Evolutionary conservation across 1,140 invertebrate genomes (phyloP).

Genomic region (Pemphigus obesinymphae): DNA sequence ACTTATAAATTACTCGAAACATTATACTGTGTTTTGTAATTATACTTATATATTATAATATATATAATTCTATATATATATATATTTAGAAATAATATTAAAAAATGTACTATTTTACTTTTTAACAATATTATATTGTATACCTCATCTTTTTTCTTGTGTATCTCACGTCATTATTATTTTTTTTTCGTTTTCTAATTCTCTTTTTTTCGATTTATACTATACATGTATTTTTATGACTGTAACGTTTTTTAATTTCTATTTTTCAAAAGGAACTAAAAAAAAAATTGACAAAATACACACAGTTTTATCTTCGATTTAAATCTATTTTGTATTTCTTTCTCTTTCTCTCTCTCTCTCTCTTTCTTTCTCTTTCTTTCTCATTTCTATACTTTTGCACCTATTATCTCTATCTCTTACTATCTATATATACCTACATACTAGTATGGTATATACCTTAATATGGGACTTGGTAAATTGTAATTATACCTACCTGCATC

Average conservation of each 20-base stretch:
- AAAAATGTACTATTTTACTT: background rate
- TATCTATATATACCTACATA: background rate
- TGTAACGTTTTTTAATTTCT: slow-evolving; percentile 38
- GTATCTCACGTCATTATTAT: background rate
- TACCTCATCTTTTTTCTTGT: slow-evolving; percentile 3
- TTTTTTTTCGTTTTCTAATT: background rate
- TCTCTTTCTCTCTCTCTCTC: background rate
- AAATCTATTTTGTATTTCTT: background rate
- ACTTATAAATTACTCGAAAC: background rate
- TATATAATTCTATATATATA: background rate
- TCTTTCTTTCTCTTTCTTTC: background rate
- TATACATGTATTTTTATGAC: slow-evolving; percentile 35
- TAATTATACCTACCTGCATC: too few species aligned
- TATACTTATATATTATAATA: background rate
- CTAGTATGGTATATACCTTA: too few species aligned
- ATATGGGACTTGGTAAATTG: too few species aligned
- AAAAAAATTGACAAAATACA: slow-evolving; percentile 25
- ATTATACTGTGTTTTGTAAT: background rate
- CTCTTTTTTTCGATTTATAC: background rate
- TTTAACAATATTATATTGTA: background rate
- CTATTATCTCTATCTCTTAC: background rate
- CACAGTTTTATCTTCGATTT: slow-evolving; percentile 38
- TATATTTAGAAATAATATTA: background rate
- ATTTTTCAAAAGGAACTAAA: slow-evolving; percentile 14
- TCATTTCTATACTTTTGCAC: background rate